Percentiles rank a stretch among this genome's conserved stretches.
Conservation (phyloP, 2,888 invertebrate species). For the Drosophila picticornis region DNA sequence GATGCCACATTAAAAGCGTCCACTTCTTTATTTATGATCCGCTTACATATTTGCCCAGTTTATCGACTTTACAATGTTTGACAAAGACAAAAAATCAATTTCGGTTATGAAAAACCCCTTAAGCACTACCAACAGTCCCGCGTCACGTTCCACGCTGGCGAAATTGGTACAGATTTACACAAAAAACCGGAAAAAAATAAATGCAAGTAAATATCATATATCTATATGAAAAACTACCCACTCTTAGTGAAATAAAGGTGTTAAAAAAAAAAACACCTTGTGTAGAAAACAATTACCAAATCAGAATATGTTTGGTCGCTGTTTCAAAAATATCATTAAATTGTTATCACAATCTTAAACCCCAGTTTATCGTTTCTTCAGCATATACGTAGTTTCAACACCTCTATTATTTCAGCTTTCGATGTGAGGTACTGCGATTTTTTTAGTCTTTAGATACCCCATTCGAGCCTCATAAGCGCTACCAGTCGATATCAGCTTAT, state of each 20-base stretch:
- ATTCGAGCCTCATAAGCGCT: constrained; percentile 64
- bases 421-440: constrained; percentile 68
- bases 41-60: constrained; percentile 22
- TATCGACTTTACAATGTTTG: constrained; percentile 48
- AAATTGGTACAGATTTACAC: constrained; percentile 26
- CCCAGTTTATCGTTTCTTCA: neutral
- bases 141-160: constrained; percentile 37
- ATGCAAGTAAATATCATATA: constrained; percentile 6
- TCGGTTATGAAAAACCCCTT: constrained; percentile 44
- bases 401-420: constrained; percentile 7
- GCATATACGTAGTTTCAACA: neutral
- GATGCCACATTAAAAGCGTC: constrained; percentile 40
- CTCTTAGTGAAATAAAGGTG: neutral
- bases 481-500: constrained; percentile 70
- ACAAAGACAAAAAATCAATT: constrained; percentile 62
- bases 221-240: neutral
- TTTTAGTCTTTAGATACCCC: constrained; percentile 36
- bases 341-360: neutral
- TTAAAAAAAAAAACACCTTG: neutral
- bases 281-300: neutral
- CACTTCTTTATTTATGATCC: constrained; percentile 46
- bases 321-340: neutral
- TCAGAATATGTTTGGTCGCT: constrained; percentile 1
- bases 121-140: constrained; percentile 18
- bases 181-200: neutral